phyloP scores from a whole-genome alignment of 92 coral and sea anemone species.

The Umimayanthus chanpuru region DNA sequence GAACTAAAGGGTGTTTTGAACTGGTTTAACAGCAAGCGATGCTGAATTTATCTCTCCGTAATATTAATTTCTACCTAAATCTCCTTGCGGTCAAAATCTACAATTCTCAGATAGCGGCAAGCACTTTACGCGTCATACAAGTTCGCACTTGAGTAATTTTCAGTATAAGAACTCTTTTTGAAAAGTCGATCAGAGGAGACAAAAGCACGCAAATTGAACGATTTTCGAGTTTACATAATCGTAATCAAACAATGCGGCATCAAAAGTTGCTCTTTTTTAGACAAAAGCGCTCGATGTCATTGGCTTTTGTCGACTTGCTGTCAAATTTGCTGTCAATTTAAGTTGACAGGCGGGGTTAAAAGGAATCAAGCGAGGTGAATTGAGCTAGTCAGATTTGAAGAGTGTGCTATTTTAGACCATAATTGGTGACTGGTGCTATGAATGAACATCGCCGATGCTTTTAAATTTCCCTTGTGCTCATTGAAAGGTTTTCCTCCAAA shows the following conservation, averaged over 20 bases:
- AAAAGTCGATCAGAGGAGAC: slow-evolving; percentile 46
- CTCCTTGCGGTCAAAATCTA: slow-evolving; percentile 31
- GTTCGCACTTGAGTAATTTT: slow-evolving; percentile 26
- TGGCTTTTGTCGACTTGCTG: slow-evolving; percentile 80
- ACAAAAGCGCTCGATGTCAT: slow-evolving; percentile 93
- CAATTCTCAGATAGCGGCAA: neutral
- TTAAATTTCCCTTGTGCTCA: neutral
- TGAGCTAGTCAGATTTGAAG: slow-evolving; percentile 16
- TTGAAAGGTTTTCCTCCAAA: neutral
- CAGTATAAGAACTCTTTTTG: slow-evolving; percentile 15
- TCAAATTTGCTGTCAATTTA: slow-evolving; percentile 92
- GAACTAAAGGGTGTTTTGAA: slow-evolving; percentile 86
- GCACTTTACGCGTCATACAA: neutral
- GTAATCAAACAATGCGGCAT: slow-evolving; percentile 74
- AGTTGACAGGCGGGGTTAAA: slow-evolving; percentile 92
- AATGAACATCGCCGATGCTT: slow-evolving; percentile 25
- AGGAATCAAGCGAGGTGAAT: slow-evolving; percentile 61
- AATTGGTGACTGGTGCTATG: slow-evolving; percentile 40
- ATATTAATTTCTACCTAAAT: slow-evolving; percentile 25
- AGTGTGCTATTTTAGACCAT: slow-evolving; percentile 42
- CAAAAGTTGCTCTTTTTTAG: slow-evolving; percentile 77
- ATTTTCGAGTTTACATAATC: slow-evolving; percentile 94
- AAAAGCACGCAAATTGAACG: slow-evolving; percentile 91
- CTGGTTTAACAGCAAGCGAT: slow-evolving; percentile 82
- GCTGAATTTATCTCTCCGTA: slow-evolving; percentile 66